Base-by-base conservation (phyloP, 2,888 invertebrate species). In the Nymphalis c-album region DNA sequence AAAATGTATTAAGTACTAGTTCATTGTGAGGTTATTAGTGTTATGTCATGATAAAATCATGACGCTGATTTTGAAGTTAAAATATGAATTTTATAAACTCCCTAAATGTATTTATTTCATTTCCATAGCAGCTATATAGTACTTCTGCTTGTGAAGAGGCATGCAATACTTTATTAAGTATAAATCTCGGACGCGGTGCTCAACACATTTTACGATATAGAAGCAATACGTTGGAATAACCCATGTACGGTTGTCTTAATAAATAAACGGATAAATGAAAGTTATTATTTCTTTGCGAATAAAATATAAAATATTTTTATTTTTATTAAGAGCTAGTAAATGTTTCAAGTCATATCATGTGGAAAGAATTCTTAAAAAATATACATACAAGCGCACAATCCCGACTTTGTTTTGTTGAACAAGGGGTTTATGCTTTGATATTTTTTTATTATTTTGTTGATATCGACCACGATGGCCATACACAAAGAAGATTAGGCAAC, bases 171-270 rank as follows among this genome's bases (percentile, higher is more conserved):
- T 22, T 51, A 51, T 55, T 55, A 55, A 55, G 22, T 26, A 55
- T 55, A 55, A 55, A 55, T 17, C 17, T 31, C 7, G 8, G n/a
- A 55, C 53, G 53, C 26, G 53, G n/a, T 31, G 51, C 22, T 31
- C 53, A n/a, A 55, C 7, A 8, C 8, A 50, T 55, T 55, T 31
- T 55, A 55, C 26, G 31, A 26, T 55, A 31, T n/a, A 31, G 53
- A n/a, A 55, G 53, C 53, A 55, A 55, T 55, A 31, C 17, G 53
- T 26, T 55, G 22, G 26, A 55, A 55, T 55, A 26, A 55, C 31
- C 53, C 17, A 26, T 17, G n/a, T 26, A 31, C 31, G 17, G 53
- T 55, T 31, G 53, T 31, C 53, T 55, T 17, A 26, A 55, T 17
- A 22, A 55, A 26, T 55, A 55, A 55, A 55, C 16, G 17, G 31